These are phyloP conservation scores for Thunnus maccoyii DNA, from an alignment of 2,113 vertebrate species.

Conservation along the genomic window DNA sequence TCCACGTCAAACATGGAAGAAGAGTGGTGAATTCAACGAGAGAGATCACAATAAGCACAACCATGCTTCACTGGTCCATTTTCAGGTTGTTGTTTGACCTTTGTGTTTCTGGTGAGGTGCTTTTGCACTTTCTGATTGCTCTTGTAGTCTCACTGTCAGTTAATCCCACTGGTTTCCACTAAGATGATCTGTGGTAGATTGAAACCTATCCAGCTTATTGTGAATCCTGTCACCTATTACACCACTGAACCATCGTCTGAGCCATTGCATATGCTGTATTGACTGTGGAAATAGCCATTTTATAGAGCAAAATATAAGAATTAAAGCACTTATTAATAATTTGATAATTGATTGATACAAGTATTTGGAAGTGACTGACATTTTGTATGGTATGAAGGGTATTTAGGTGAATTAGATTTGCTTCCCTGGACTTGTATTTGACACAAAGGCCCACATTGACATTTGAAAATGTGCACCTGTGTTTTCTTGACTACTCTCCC, in stretches of 20 bases:
- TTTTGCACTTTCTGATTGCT: constrained; percentile 41
- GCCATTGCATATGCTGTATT: constrained; percentile 56
- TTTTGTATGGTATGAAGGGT: constrained; percentile 53
- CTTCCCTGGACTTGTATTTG: constrained; percentile 15
- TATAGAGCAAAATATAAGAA: constrained; percentile 65
- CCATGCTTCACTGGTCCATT: constrained; percentile 45
- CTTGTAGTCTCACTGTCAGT: constrained; percentile 51
- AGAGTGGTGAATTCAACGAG: constrained; percentile 23
- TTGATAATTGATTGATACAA: constrained; percentile 49
- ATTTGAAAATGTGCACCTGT: constrained; percentile 19
- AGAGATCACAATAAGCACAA: constrained; percentile 76
- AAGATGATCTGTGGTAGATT: constrained; percentile 30
- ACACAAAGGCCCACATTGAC: constrained; percentile 9
- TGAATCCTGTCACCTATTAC: constrained; percentile 56
- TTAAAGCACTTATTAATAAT: constrained; percentile 71
- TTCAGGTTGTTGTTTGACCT: constrained; percentile 56
- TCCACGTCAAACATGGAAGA: constrained; percentile 1
- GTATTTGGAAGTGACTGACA: constrained; percentile 41
- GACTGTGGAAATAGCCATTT: constrained; percentile 82
- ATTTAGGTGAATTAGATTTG: constrained; percentile 39
- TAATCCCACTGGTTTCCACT: constrained; percentile 42
- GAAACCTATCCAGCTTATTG: constrained; percentile 54
- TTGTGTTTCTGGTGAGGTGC: constrained; percentile 52
- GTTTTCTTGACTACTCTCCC: not conserved
- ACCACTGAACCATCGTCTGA: constrained; percentile 67